These are phyloP conservation scores for Ormyrus pomaceus DNA, from an alignment of 2,888 invertebrate genomes.

Conservation along the genomic window DNA sequence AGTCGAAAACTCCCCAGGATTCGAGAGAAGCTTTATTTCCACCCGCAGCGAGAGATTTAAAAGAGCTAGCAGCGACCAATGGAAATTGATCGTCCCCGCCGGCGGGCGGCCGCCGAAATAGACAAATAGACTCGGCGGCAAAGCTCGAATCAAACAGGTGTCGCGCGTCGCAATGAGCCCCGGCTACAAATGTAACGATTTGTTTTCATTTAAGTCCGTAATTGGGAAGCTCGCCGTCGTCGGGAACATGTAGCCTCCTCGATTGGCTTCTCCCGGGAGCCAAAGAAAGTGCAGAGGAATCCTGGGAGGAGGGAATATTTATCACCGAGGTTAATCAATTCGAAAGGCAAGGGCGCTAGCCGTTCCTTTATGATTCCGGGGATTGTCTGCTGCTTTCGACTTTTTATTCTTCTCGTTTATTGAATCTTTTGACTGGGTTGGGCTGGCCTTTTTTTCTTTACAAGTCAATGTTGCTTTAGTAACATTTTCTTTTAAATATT, in stretches of 20 bases:
- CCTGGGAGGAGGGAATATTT: background rate
- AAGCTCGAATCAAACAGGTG: conserved; percentile 68
- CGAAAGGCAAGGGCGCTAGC: background rate
- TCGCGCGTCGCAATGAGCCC: conserved; percentile 48
- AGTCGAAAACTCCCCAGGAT: background rate
- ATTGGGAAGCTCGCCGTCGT: conserved; percentile 61
- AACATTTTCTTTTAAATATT: too few relatives aligned
- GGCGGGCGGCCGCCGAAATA: conserved; percentile 61
- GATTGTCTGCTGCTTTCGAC: background rate
- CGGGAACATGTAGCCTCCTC: background rate
- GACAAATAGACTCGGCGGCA: conserved; percentile 62
- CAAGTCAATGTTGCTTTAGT: too few relatives aligned
- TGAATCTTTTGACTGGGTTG: too few relatives aligned
- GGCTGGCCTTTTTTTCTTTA: too few relatives aligned
- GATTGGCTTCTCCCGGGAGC: background rate
- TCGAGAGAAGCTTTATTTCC: background rate
- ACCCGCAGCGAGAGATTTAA: conserved; percentile 60
- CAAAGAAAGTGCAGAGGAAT: too few relatives aligned
- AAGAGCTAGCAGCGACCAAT: conserved; percentile 62
- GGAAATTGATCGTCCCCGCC: conserved; percentile 58
- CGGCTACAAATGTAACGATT: conserved; percentile 68
- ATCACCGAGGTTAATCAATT: conserved; percentile 32
- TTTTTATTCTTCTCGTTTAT: background rate
- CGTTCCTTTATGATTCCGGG: background rate
- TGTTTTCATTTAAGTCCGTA: conserved; percentile 69